Evolutionary conservation across 23 tunicate species (phyloP).

Genomic region (Halocynthia roretzi): DNA sequence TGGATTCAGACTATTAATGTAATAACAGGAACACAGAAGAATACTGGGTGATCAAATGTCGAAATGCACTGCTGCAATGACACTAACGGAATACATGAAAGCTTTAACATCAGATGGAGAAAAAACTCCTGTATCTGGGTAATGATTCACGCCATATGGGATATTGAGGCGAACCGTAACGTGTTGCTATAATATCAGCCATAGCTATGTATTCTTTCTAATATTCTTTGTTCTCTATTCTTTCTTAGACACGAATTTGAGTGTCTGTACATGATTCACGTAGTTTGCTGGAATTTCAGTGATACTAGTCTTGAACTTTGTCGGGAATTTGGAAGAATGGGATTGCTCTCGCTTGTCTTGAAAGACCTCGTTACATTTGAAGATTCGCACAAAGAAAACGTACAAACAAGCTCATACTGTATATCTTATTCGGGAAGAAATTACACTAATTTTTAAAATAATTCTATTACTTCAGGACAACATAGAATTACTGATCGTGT

Average conservation of each 20-base stretch:
- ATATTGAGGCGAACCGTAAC: background rate
- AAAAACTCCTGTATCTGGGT: constrained; percentile 50
- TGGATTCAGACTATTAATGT: background rate
- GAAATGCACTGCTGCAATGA: constrained; percentile 1
- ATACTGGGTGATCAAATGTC: constrained; percentile 50
- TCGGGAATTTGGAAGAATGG: constrained; percentile 24
- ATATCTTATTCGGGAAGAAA: background rate
- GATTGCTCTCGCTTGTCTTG: constrained; percentile 22
- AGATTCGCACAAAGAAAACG: constrained; percentile 9
- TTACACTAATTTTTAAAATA: background rate
- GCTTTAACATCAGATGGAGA: constrained; percentile 25
- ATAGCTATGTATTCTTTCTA: too few species aligned
- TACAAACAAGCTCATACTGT: too few species aligned
- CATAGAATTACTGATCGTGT: too few species aligned
- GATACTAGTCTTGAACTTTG: constrained; percentile 33
- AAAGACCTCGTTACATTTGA: constrained; percentile 27
- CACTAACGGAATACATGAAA: constrained; percentile 33
- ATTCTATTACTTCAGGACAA: too few species aligned
- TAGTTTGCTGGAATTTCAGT: constrained; percentile 33
- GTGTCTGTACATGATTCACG: constrained; percentile 17
- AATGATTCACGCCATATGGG: background rate
- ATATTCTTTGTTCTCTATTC: too few species aligned
- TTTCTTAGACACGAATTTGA: constrained; percentile 18
- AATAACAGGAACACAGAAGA: constrained; percentile 12
- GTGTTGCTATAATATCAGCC: too few species aligned